Evolutionary conservation across 2,113 vertebrate species (phyloP).

Genomic region (Vanacampus margaritifer): DNA sequence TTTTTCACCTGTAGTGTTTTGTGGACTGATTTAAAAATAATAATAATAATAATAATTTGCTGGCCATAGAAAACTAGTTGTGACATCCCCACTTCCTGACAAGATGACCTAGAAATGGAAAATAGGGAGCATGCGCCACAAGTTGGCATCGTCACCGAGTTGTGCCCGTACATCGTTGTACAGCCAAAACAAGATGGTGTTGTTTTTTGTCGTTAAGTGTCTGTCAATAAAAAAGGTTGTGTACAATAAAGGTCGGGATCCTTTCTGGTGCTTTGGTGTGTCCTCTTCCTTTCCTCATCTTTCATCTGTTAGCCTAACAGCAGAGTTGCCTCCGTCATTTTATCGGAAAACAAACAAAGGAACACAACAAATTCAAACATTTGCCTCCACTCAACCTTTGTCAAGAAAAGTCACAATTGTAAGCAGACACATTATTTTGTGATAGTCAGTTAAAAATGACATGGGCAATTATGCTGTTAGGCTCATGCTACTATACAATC

Average conservation of each 20-base stretch:
- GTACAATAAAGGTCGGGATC: conserved; percentile 72
- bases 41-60: no score
- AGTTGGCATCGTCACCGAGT: neutral
- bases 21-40: no score
- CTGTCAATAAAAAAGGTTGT: conserved; percentile 69
- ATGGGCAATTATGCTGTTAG: neutral
- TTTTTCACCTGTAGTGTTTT: no score
- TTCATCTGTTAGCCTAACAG: neutral
- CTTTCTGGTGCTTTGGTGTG: conserved; percentile 74
- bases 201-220: conserved; percentile 66
- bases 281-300: conserved; percentile 40
- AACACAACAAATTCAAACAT: neutral
- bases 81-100: no score
- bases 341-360: neutral
- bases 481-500: neutral
- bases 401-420: no score
- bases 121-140: no score
- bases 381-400: no score
- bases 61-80: no score
- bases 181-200: neutral
- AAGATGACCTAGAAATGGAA: no score
- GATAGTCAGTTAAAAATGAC: neutral
- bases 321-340: neutral
- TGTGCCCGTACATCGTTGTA: neutral
- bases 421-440: no score